These are phyloP conservation scores for Copidosoma floridanum DNA, from an alignment of 1,140 invertebrate species.

Conservation along the genomic window DNA sequence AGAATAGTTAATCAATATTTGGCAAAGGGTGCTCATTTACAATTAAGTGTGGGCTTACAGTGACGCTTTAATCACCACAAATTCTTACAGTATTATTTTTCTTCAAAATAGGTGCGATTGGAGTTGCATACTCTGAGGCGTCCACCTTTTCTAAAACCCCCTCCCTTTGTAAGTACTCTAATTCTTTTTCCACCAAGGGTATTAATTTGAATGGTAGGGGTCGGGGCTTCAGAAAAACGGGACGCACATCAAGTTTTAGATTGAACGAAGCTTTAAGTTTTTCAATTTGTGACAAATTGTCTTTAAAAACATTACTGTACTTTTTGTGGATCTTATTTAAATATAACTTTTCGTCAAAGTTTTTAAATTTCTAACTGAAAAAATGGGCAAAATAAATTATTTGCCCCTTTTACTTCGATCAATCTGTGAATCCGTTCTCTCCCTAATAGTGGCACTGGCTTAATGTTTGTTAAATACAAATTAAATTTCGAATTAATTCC, in stretches of 20 bases:
- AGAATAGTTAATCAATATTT: neutral
- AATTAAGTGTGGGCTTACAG: neutral
- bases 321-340: too few relatives aligned
- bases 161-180: neutral
- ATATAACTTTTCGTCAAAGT: neutral
- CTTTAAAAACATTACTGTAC: neutral
- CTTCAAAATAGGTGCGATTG: neutral
- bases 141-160: neutral
- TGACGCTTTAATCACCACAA: conserved; percentile 2
- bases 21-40: neutral
- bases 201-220: neutral
- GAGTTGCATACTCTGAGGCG: neutral
- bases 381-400: neutral
- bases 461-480: neutral
- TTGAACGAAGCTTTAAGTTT: neutral
- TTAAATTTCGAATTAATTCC: neutral
- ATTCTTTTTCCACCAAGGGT: neutral
- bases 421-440: neutral
- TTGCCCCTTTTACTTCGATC: neutral
- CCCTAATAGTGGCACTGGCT: neutral
- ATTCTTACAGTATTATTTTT: conserved; percentile 4
- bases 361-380: neutral
- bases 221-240: neutral
- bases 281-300: neutral
- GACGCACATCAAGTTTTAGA: too few relatives aligned